Evolutionary conservation across 1,140 invertebrate species (phyloP).

Genomic region (Agrilus planipennis): DNA sequence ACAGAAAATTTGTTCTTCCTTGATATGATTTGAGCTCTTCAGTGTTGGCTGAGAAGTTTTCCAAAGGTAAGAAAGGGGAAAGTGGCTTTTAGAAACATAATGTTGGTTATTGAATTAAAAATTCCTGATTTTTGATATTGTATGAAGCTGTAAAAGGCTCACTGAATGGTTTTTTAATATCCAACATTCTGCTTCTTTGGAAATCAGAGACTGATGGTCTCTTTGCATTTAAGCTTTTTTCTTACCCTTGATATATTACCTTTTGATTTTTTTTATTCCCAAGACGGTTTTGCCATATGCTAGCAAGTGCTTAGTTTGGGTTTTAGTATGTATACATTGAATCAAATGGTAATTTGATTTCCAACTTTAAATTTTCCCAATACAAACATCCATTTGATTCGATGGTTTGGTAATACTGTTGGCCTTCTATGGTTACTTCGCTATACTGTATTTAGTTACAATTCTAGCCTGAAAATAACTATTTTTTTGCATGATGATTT

Average conservation of each 20-base stretch:
- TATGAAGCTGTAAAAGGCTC: background rate
- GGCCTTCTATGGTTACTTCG: no score
- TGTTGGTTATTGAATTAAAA: constrained; percentile 12
- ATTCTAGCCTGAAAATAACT: no score
- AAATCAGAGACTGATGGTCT: constrained; percentile 29
- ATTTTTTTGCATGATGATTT: no score
- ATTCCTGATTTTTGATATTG: background rate
- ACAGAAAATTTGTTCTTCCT: no score
- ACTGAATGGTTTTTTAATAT: background rate
- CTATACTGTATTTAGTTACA: no score
- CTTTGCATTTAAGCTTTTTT: constrained; percentile 24
- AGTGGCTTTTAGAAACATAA: constrained; percentile 25
- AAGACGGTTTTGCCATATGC: constrained; percentile 27
- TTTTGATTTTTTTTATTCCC: constrained; percentile 15
- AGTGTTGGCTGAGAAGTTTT: no score
- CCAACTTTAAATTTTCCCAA: no score
- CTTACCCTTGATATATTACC: constrained; percentile 14
- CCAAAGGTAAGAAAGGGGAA: constrained; percentile 30
- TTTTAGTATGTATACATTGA: no score
- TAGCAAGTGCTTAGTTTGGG: constrained; percentile 20
- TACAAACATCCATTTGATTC: no score
- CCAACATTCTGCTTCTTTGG: constrained; percentile 22
- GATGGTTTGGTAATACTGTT: no score
- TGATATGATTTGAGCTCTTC: no score
- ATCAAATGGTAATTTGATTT: no score